Evolutionary conservation across 2,113 vertebrate species (phyloP).

Genomic region (Aramus guarauna): DNA sequence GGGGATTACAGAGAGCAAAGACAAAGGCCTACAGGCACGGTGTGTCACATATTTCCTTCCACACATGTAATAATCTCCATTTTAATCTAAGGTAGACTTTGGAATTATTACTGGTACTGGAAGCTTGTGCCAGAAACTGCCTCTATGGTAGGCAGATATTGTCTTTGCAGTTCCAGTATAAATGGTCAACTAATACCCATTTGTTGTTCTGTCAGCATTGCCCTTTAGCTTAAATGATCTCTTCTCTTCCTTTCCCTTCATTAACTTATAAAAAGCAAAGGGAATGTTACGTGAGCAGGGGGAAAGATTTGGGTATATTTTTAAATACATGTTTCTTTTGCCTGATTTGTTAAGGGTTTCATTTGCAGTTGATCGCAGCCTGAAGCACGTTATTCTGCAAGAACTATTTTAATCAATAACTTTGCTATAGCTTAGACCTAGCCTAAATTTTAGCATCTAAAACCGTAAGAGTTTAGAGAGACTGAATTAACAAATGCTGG

Average conservation of each 20-base stretch:
- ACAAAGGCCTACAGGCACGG: not conserved
- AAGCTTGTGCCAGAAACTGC: not conserved
- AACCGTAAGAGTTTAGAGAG: not conserved
- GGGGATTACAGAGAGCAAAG: not conserved
- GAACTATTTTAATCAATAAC: not conserved
- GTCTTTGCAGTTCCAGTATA: not conserved
- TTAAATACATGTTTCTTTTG: not conserved
- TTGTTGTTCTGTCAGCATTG: not conserved
- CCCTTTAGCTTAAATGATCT: conserved; percentile 7
- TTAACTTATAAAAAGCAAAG: not conserved
- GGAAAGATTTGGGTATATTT: not conserved
- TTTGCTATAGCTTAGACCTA: not conserved
- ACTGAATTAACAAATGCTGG: not conserved
- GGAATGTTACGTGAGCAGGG: accelerated
- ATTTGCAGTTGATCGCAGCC: not conserved
- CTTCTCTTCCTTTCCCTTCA: not conserved
- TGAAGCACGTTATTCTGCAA: not conserved
- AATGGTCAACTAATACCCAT: conserved; percentile 8
- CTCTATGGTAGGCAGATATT: not conserved
- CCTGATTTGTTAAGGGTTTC: not conserved
- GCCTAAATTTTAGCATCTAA: not conserved
- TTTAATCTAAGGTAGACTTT: not conserved
- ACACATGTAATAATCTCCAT: not conserved
- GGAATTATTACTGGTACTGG: not conserved
- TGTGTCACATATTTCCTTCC: not conserved